These are phyloP conservation scores for Phortica variegata DNA, from an alignment of 1,140 invertebrate genomes.

Conservation along the genomic window DNA sequence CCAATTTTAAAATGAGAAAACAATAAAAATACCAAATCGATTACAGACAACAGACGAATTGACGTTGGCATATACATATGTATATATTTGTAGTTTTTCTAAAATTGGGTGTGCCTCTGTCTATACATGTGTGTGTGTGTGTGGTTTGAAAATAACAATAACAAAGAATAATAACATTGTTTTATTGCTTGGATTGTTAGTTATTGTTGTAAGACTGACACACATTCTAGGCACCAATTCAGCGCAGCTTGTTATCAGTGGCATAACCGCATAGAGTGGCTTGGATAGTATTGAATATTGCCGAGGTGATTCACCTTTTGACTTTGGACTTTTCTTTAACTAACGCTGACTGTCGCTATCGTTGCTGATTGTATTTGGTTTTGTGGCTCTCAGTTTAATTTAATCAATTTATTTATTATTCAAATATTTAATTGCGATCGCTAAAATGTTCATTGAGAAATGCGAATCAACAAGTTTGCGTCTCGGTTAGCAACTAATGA, in stretches of 20 bases:
- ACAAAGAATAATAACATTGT: neutral
- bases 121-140: too few relatives aligned
- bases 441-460: constrained; percentile 16
- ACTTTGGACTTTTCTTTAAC: constrained; percentile 25
- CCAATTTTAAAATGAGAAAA: too few relatives aligned
- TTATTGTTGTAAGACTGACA: neutral
- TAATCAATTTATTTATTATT: constrained; percentile 1
- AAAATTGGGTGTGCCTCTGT: too few relatives aligned
- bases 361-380: constrained; percentile 10
- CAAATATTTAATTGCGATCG: constrained; percentile 3
- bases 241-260: constrained; percentile 34
- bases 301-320: constrained; percentile 41
- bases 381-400: neutral
- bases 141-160: neutral
- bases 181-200: neutral
- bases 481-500: too few relatives aligned
- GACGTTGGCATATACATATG: too few relatives aligned
- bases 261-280: too few relatives aligned
- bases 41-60: too few relatives aligned
- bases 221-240: constrained; percentile 21
- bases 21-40: too few relatives aligned
- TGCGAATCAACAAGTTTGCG: too few relatives aligned
- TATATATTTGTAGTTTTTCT: too few relatives aligned
- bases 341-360: neutral
- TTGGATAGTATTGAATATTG: too few relatives aligned